phyloP scores from a whole-genome alignment of 1,140 invertebrate genomes.

The Vollenhovia emeryi region DNA sequence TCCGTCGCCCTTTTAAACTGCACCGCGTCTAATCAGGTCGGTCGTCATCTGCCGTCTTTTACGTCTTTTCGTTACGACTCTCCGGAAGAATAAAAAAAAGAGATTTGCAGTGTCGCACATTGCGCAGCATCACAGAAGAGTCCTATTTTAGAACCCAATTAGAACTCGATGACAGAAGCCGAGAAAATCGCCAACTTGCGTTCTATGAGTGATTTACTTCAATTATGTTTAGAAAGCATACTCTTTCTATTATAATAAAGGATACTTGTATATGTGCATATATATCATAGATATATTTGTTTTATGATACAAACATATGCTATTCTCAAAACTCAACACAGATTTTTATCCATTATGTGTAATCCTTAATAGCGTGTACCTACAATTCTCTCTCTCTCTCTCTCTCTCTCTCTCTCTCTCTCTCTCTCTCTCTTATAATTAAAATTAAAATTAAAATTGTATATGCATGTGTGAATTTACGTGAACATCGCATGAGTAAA shows the following conservation, averaged over 20 bases:
- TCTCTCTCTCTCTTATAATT: neutral
- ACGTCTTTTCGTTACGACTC: slow-evolving; percentile 33
- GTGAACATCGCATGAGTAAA: neutral
- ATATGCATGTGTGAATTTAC: neutral
- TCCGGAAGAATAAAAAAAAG: neutral
- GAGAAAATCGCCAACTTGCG: neutral
- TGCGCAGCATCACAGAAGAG: neutral
- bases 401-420: no score
- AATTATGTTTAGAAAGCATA: neutral
- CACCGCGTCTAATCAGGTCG: slow-evolving; percentile 76
- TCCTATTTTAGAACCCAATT: neutral
- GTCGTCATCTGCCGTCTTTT: slow-evolving; percentile 71
- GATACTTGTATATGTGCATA: no score
- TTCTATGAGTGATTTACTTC: neutral
- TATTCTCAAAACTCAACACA: neutral
- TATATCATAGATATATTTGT: no score
- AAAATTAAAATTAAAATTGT: slow-evolving; percentile 20
- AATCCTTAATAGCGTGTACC: neutral
- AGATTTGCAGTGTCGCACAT: neutral
- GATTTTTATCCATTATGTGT: no score
- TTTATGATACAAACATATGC: neutral
- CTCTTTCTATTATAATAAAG: no score
- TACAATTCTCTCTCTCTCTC: no score
- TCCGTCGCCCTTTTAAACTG: slow-evolving; percentile 59
- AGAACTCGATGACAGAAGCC: neutral